Percentiles rank a stretch among this genome's conserved stretches.
Evolutionary conservation across 35 echinoderm and acorn worm species (phyloP).

Genomic region (Acanthaster planci): DNA sequence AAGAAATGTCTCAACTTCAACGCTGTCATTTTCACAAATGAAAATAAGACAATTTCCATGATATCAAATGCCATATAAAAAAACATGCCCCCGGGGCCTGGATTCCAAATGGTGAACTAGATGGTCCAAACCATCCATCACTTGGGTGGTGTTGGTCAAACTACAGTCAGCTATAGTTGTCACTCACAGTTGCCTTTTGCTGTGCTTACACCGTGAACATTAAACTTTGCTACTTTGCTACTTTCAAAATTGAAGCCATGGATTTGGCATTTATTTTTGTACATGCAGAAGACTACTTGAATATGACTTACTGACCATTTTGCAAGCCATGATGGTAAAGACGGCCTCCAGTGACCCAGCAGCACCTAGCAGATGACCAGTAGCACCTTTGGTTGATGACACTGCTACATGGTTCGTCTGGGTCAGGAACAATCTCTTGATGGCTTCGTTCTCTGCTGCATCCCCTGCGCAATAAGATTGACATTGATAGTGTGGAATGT

Average conservation of each 20-base stretch:
- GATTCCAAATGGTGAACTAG: too few relatives aligned
- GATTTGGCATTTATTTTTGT: not conserved
- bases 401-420: constrained; percentile 46
- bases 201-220: not conserved
- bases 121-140: too few relatives aligned
- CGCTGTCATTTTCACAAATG: too few relatives aligned
- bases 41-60: too few relatives aligned
- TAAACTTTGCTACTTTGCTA: not conserved
- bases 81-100: too few relatives aligned
- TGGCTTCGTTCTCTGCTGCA: constrained; percentile 83
- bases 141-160: too few relatives aligned
- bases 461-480: constrained; percentile 73
- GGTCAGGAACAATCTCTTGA: constrained; percentile 61
- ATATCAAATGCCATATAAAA: too few relatives aligned
- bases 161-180: too few relatives aligned
- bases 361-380: constrained; percentile 84
- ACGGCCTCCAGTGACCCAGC: constrained; percentile 90
- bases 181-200: not conserved
- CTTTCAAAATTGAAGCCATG: not conserved
- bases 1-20: too few relatives aligned
- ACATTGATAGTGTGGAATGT: too few relatives aligned
- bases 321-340: constrained; percentile 82
- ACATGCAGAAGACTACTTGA: not conserved
- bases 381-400: constrained; percentile 94
- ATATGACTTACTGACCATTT: constrained; percentile 48